Conservation (phyloP, 2,888 invertebrate genomes). For the Antitype chi region DNA sequence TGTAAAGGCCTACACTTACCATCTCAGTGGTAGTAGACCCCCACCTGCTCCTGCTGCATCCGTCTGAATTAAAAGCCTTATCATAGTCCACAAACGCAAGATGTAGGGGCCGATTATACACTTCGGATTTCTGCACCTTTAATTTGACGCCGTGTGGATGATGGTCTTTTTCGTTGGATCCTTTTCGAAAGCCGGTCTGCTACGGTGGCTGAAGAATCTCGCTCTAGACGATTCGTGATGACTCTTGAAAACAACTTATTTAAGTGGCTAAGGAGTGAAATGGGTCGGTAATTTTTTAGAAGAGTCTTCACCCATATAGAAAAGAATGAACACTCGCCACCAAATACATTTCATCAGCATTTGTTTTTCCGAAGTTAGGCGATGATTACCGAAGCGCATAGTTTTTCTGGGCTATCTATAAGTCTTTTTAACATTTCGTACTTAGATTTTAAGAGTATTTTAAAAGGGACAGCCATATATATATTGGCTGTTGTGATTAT, state of each 20-base stretch:
- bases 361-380: not conserved
- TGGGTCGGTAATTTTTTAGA: not conserved
- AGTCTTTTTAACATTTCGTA: conserved; percentile 7
- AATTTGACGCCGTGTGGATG: too few relatives aligned
- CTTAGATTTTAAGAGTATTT: conserved; percentile 37
- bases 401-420: not conserved
- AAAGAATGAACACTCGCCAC: too few relatives aligned
- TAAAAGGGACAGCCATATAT: not conserved
- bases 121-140: not conserved
- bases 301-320: not conserved
- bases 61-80: not conserved
- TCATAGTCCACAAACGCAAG: not conserved
- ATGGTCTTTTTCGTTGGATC: not conserved
- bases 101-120: not conserved
- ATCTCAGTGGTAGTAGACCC: not conserved
- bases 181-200: not conserved
- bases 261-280: not conserved
- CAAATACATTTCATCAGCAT: not conserved
- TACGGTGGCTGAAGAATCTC: not conserved
- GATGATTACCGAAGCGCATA: not conserved
- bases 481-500: conserved; percentile 14
- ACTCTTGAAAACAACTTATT: not conserved
- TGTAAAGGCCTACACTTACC: too few relatives aligned
- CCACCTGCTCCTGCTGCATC: not conserved
- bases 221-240: not conserved